phyloP scores from a whole-genome alignment of 2,888 invertebrate species.

The Acrobasis consociella region DNA sequence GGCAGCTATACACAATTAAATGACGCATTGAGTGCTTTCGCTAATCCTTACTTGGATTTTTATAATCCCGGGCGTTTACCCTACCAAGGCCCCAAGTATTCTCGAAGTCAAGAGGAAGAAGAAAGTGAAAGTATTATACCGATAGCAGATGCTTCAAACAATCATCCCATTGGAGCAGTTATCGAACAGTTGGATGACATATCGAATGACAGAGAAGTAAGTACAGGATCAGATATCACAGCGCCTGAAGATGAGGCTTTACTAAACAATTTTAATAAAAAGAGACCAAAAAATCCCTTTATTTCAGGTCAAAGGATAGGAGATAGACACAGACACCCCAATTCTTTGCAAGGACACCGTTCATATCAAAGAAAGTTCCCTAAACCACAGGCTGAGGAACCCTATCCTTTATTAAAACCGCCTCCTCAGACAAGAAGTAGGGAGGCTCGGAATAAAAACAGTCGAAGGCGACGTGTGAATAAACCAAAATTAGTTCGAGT shows the following conservation, averaged over 20 bases:
- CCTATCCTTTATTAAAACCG: constrained; percentile 73
- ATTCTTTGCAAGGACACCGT: constrained; percentile 54
- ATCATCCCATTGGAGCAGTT: constrained; percentile 75
- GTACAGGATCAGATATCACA: constrained; percentile 50
- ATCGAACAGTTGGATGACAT: constrained; percentile 66
- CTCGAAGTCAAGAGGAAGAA: constrained; percentile 76
- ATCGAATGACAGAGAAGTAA: constrained; percentile 53
- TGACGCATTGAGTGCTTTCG: constrained; percentile 53
- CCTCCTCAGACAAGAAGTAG: constrained; percentile 58
- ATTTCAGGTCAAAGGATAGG: constrained; percentile 47
- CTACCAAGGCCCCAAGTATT: constrained; percentile 73
- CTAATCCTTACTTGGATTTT: constrained; percentile 63
- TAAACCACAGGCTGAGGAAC: constrained; percentile 60
- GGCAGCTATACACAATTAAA: constrained; percentile 47
- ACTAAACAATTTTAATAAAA: constrained; percentile 45
- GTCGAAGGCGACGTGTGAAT: constrained; percentile 55
- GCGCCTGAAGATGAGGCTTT: constrained; percentile 53
- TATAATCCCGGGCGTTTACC: constrained; percentile 62
- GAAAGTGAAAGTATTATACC: constrained; percentile 70
- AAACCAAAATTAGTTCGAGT: constrained; percentile 60
- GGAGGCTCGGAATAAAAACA: constrained; percentile 47
- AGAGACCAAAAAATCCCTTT: constrained; percentile 52
- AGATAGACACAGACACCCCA: constrained; percentile 61
- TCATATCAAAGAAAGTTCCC: constrained; percentile 61
- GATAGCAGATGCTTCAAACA: constrained; percentile 68